phyloP scores from a whole-genome alignment of 1,140 invertebrate genomes.

The Drosophila parabipectinata region DNA sequence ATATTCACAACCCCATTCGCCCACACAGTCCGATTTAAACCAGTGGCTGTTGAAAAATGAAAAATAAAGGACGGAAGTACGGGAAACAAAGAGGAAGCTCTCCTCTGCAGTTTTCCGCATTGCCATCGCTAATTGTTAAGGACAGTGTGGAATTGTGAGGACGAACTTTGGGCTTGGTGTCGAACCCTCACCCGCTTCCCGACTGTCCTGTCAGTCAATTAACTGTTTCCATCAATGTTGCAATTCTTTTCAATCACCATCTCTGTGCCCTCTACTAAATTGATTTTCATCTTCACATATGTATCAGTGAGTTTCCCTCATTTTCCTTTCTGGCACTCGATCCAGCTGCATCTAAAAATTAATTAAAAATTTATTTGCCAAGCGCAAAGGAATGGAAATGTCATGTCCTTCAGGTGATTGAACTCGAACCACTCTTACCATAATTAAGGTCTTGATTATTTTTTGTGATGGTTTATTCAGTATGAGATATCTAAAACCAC shows the following conservation, averaged over 20 bases:
- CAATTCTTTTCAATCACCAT: slow-evolving; percentile 30
- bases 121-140: slow-evolving; percentile 43
- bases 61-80: background rate
- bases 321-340: slow-evolving; percentile 6
- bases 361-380: slow-evolving; percentile 27
- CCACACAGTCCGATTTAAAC: slow-evolving; percentile 26
- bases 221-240: slow-evolving; percentile 69
- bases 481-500: slow-evolving; percentile 4
- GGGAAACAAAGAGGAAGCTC: slow-evolving; percentile 1
- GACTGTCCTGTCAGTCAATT: slow-evolving; percentile 71
- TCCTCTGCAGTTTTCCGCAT: slow-evolving; percentile 41
- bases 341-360: slow-evolving; percentile 10
- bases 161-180: slow-evolving; percentile 4
- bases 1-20: slow-evolving; percentile 23
- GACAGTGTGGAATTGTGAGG: slow-evolving; percentile 1
- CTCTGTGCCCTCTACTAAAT: slow-evolving; percentile 15
- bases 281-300: slow-evolving; percentile 43
- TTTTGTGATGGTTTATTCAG: background rate
- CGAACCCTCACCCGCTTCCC: slow-evolving; percentile 4
- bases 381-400: background rate
- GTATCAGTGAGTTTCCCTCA: slow-evolving; percentile 2
- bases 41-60: background rate
- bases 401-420: background rate
- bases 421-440: background rate
- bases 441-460: background rate